Percentiles rank a stretch among this genome's conserved stretches.
phyloP scores from a whole-genome alignment of 1,140 invertebrate species.

The Yoshiicerus persimilis region DNA sequence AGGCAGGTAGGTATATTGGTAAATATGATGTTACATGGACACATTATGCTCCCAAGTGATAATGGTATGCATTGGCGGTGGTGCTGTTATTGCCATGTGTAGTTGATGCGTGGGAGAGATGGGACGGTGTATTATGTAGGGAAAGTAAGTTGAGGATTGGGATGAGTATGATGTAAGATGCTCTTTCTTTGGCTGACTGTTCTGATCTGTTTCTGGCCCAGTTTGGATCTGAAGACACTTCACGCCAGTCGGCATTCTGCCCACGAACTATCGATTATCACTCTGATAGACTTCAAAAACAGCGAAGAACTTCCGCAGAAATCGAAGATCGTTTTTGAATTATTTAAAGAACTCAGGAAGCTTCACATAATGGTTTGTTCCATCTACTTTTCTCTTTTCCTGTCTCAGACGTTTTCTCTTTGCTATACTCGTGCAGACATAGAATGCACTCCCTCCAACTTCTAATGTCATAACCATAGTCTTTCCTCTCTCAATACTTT shows the following conservation, averaged over 20 bases:
- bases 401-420: background rate
- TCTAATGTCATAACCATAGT: background rate
- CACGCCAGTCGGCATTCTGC: constrained; percentile 43
- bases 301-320: constrained; percentile 41
- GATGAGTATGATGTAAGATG: background rate
- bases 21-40: too few species aligned
- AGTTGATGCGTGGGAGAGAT: background rate
- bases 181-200: background rate
- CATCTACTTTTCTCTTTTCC: background rate
- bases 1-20: too few species aligned
- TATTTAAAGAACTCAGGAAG: constrained; percentile 47
- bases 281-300: constrained; percentile 50
- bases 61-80: too few species aligned
- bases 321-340: constrained; percentile 50
- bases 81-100: too few species aligned
- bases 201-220: constrained; percentile 33
- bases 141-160: background rate
- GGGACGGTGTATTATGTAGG: background rate
- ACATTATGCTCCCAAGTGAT: too few species aligned
- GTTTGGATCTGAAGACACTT: constrained; percentile 44
- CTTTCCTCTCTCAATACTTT: background rate
- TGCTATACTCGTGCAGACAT: too few species aligned
- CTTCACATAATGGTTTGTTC: constrained; percentile 43
- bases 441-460: background rate
- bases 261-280: constrained; percentile 50